Base-by-base conservation (phyloP, 2,113 vertebrate genomes). In the Zeus faber region DNA sequence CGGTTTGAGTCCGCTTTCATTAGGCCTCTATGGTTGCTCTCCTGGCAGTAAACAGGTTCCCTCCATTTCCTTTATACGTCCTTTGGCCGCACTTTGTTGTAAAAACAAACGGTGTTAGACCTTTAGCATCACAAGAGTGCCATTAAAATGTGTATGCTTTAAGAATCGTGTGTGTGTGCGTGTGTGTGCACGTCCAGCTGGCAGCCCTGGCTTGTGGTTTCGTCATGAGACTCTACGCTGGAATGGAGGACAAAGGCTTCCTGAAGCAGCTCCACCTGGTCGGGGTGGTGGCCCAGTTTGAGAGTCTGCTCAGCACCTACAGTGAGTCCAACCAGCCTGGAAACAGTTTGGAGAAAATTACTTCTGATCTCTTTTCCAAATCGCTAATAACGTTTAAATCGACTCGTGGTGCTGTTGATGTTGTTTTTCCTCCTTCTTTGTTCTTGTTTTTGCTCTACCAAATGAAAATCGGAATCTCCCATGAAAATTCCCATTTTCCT, bases 281-380 rank as follows among this genome's bases (percentile, higher is more conserved):
- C 40, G 97, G 97, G 6, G 71, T 98, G 62, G 76, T 99, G 1
- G 94, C 93, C 22, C 94, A 99, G 43, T 99, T 96, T 51, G 96
- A 99, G 85, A 94, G 97, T 57, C 90, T 99, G n/a, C 94, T 99
- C 27, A 99, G 97, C 65, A 98, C 95, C 0, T 96, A 99, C 24
- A 98, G 96, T 98, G 78, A 95, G 95, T 95, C 6, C 20, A 11
- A 4, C 40, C 24, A 7, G 2, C 23, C 51, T 25, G 26, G 18
- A 35, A 37, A 18, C 25, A 40, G n/a, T n/a, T n/a, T n/a, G n/a
- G n/a, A n/a, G n/a, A n/a, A n/a, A n/a, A n/a, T n/a, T n/a, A n/a
- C n/a, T n/a, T n/a, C n/a, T n/a, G n/a, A n/a, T n/a, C n/a, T n/a
- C n/a, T n/a, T n/a, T n/a, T n/a, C n/a, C n/a, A n/a, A n/a, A n/a